These are phyloP conservation scores for Calephelis virginiensis DNA, from an alignment of 1,140 invertebrate genomes.

Conservation along the genomic window DNA sequence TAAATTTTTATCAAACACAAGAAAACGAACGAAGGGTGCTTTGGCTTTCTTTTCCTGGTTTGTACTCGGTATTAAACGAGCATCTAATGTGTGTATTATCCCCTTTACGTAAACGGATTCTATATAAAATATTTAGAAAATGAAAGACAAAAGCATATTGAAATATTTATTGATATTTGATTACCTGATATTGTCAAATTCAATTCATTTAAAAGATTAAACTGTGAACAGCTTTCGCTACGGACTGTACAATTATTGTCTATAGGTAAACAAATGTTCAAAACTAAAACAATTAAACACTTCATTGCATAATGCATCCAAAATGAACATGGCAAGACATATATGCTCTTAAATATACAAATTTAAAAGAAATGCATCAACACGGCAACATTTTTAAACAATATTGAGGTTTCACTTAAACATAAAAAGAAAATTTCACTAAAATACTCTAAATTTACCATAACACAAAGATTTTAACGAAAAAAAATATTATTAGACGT, in stretches of 20 bases:
- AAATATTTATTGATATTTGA: conserved; percentile 18
- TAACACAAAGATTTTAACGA: neutral
- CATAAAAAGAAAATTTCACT: conserved; percentile 8
- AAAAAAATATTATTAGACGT: neutral
- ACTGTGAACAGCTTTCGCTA: conserved; percentile 12
- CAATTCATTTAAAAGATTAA: conserved; percentile 9
- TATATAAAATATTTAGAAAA: neutral
- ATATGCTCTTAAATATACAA: neutral
- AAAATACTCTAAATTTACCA: conserved; percentile 3
- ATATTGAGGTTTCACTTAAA: neutral
- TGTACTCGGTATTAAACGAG: no score
- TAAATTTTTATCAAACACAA: no score
- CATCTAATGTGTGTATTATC: no score
- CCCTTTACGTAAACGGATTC: no score
- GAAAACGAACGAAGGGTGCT: no score
- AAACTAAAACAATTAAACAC: conserved; percentile 9
- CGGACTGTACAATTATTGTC: conserved; percentile 16
- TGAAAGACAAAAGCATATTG: neutral
- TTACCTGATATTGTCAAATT: conserved; percentile 16
- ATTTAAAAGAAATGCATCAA: conserved; percentile 9
- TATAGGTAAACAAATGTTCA: conserved; percentile 8
- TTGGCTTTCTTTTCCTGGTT: no score
- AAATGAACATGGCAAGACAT: conserved; percentile 2
- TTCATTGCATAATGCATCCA: conserved; percentile 12
- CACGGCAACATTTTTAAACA: neutral